Conservation (phyloP, 30 jellyfish, hydroid and myxozoan genomes). For the Cassiopea xamachana region DNA sequence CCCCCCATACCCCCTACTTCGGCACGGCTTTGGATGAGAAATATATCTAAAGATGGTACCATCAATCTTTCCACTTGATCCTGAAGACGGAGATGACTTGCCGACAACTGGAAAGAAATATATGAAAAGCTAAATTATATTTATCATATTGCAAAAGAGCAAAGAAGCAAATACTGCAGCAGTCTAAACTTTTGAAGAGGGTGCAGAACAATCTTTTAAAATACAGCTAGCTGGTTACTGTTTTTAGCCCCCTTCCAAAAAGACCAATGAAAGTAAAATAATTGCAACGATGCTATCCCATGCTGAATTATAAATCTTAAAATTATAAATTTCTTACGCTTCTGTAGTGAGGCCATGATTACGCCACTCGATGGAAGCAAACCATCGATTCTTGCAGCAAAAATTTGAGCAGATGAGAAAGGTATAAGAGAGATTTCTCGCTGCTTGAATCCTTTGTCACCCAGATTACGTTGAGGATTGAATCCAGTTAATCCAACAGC, state of each 20-base stretch:
- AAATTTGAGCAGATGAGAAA: conserved; percentile 62
- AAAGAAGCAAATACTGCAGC: neutral
- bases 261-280: too few relatives aligned
- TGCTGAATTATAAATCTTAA: too few relatives aligned
- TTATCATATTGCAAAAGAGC: neutral
- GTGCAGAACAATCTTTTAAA: too few relatives aligned
- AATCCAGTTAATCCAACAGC: conserved; percentile 80
- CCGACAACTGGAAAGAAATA: conserved; percentile 42
- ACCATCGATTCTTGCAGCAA: conserved; percentile 60
- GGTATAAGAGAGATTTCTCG: conserved; percentile 71
- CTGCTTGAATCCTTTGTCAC: conserved; percentile 67
- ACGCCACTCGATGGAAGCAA: conserved; percentile 21
- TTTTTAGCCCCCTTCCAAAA: too few relatives aligned
- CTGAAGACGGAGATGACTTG: conserved; percentile 58
- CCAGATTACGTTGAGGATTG: conserved; percentile 61
- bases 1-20: too few relatives aligned
- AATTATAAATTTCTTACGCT: neutral
- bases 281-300: too few relatives aligned
- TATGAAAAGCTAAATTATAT: neutral
- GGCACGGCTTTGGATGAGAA: too few relatives aligned
- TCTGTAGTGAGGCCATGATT: conserved; percentile 7
- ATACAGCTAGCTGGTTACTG: too few relatives aligned
- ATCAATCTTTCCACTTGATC: conserved; percentile 56
- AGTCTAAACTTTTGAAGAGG: too few relatives aligned
- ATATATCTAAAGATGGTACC: conserved; percentile 5